Conservation (phyloP, 2,797 vertebrate genomes). For the Pangasius krempfi region DNA sequence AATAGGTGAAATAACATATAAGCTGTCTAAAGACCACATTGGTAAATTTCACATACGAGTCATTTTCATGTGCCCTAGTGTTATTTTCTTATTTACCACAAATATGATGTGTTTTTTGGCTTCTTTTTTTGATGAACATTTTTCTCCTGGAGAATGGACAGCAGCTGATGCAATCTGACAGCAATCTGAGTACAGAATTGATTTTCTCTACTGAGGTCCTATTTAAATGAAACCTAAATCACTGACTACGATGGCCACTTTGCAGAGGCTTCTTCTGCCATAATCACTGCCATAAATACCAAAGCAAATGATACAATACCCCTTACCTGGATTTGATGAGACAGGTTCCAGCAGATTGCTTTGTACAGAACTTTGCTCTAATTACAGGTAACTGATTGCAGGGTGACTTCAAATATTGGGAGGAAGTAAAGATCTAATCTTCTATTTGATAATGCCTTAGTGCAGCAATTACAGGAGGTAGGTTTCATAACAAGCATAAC, state of each 20-base stretch:
- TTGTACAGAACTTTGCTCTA: constrained; percentile 32
- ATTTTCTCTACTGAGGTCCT: neutral
- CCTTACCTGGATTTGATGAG: neutral
- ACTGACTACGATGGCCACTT: neutral
- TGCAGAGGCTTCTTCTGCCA: neutral
- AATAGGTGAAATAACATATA: neutral
- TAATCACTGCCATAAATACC: neutral
- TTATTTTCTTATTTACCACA: neutral
- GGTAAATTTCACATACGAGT: neutral
- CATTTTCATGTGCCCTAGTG: neutral
- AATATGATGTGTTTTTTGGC: neutral
- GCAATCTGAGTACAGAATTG: constrained; percentile 2
- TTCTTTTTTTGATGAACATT: neutral
- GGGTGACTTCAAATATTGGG: constrained; percentile 30
- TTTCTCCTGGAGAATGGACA: neutral
- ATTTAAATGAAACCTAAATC: constrained; percentile 3
- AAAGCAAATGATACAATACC: neutral
- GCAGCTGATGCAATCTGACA: constrained; percentile 19
- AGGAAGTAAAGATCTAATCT: constrained; percentile 40
- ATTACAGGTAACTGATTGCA: constrained; percentile 43
- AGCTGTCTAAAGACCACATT: neutral
- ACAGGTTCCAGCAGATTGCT: constrained; percentile 4
- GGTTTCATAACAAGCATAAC: constrained; percentile 30
- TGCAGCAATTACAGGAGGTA: constrained; percentile 44
- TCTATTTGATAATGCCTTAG: constrained; percentile 20